Percentiles rank a stretch among this genome's conserved stretches.
phyloP scores from a whole-genome alignment of 2,113 vertebrate genomes.

The Alouatta palliata region DNA sequence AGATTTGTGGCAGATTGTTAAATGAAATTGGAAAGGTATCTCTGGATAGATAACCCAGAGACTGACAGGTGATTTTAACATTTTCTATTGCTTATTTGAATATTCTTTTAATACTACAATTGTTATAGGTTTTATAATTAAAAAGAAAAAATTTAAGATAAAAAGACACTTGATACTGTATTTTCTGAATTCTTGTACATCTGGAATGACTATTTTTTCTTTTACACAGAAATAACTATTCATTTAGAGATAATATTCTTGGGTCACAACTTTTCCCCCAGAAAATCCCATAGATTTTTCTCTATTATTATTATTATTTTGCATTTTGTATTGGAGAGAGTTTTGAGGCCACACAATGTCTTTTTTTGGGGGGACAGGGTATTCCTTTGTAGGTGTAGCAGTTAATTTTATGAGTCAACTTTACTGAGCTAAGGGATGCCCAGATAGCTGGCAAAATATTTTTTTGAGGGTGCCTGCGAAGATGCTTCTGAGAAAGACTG shows the following conservation, averaged over 20 bases:
- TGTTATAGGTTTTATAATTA: background rate
- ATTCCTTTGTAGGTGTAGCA: background rate
- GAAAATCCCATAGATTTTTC: background rate
- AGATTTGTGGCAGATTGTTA: background rate
- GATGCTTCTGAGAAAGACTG: background rate
- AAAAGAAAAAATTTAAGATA: background rate
- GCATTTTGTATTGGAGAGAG: background rate
- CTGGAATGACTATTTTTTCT: background rate
- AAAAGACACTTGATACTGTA: background rate
- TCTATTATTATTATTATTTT: background rate
- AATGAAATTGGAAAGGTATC: background rate
- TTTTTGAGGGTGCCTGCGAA: background rate
- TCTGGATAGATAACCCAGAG: background rate
- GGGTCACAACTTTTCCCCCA: background rate
- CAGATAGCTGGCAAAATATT: background rate
- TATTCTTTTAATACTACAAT: background rate
- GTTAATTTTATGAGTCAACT: background rate
- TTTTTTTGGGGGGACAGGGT: background rate
- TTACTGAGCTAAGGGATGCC: background rate
- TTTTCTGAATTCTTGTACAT: background rate
- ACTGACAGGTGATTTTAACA: background rate
- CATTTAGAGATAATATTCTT: background rate
- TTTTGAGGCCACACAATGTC: background rate
- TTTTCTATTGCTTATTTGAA: background rate
- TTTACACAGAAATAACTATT: background rate